Evolutionary conservation across 2,113 vertebrate species (phyloP).

Genomic region (Chionodraco myersi): DNA sequence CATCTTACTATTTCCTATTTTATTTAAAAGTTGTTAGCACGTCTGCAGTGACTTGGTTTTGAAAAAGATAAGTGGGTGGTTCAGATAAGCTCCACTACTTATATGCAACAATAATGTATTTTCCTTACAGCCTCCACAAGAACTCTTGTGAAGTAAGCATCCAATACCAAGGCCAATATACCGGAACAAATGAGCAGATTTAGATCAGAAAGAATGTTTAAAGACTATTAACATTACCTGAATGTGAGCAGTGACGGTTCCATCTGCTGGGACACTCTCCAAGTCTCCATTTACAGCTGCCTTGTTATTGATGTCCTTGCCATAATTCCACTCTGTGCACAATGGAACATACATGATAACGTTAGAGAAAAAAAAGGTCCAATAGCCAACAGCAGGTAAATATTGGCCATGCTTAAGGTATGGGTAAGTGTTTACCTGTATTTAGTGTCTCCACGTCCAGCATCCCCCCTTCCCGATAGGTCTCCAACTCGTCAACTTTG

Average conservation of each 20-base stretch:
- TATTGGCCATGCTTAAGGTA: background rate
- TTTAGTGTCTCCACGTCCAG: constrained; percentile 92
- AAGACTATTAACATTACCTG: constrained; percentile 87
- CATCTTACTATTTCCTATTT: background rate
- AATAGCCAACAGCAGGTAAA: background rate
- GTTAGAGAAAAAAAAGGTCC: background rate
- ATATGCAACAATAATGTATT: constrained; percentile 50
- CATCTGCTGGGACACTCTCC: constrained; percentile 85
- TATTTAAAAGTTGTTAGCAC: background rate
- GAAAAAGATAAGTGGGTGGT: constrained; percentile 12
- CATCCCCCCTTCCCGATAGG: constrained; percentile 94
- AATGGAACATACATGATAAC: constrained; percentile 17
- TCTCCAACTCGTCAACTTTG: constrained; percentile 91
- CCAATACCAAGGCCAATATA: constrained; percentile 23
- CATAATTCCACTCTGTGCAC: constrained; percentile 88
- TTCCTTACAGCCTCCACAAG: constrained; percentile 27
- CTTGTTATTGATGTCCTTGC: constrained; percentile 84
- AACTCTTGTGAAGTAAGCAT: constrained; percentile 21
- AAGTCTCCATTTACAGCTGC: constrained; percentile 85
- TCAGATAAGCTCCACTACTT: constrained; percentile 71
- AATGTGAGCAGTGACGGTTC: constrained; percentile 83
- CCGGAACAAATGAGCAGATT: constrained; percentile 30
- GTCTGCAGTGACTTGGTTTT: constrained; percentile 4
- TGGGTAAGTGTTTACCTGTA: constrained; percentile 86
- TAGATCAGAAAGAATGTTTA: constrained; percentile 48